These are phyloP conservation scores for Tubulanus polymorphus DNA, from an alignment of 2,888 invertebrate genomes.

Conservation along the genomic window DNA sequence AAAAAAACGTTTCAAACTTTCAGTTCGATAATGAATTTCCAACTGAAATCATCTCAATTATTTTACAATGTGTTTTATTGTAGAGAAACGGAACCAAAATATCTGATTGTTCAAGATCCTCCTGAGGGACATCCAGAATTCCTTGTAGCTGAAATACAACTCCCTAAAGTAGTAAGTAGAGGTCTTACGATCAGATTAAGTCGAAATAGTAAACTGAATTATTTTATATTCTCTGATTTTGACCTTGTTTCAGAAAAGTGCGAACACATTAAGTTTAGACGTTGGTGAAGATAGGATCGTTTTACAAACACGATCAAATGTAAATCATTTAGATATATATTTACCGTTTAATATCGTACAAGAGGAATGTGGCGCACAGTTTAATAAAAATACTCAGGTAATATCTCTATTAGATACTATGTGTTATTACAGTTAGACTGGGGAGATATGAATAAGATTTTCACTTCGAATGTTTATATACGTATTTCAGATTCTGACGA, in stretches of 20 bases:
- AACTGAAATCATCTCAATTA: too few species aligned
- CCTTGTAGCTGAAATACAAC: conserved; percentile 49
- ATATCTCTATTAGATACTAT: background rate
- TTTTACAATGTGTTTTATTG: too few species aligned
- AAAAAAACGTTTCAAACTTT: too few species aligned
- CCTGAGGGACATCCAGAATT: conserved; percentile 48
- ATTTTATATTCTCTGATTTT: too few species aligned
- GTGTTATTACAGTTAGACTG: background rate
- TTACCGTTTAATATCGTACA: conserved; percentile 48
- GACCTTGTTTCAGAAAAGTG: conserved; percentile 37
- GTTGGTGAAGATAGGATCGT: conserved; percentile 52
- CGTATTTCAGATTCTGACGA: conserved; percentile 36
- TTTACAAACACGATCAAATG: conserved; percentile 44
- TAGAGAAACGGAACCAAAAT: conserved; percentile 33
- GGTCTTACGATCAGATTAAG: too few species aligned
- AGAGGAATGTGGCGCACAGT: conserved; percentile 51
- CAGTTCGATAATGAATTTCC: too few species aligned
- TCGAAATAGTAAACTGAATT: too few species aligned
- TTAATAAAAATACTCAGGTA: conserved; percentile 47
- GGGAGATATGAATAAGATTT: background rate
- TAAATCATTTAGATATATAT: conserved; percentile 51
- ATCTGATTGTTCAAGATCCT: conserved; percentile 49
- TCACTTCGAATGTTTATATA: background rate
- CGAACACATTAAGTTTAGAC: conserved; percentile 44
- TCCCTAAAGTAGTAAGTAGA: conserved; percentile 50